Percentiles rank a stretch among this genome's conserved stretches.
Conservation (phyloP, 92 coral and sea anemone species). For the Metridium senile region DNA sequence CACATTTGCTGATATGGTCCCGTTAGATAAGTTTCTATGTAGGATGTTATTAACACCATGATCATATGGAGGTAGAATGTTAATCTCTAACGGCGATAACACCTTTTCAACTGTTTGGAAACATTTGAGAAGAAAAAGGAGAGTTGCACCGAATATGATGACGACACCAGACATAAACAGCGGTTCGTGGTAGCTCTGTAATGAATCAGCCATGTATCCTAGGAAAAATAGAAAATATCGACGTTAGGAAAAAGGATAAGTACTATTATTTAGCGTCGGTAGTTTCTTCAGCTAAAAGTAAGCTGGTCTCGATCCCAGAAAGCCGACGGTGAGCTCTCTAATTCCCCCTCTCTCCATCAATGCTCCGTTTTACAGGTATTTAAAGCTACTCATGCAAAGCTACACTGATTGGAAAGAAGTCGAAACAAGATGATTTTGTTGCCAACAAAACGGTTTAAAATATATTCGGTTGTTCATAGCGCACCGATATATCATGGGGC, state of each 20-base stretch:
- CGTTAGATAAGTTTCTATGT: slow-evolving; percentile 11
- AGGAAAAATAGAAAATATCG: neutral
- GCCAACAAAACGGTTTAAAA: too few species aligned
- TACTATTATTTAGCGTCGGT: neutral
- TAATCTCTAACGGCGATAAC: slow-evolving; percentile 16
- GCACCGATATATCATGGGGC: too few species aligned
- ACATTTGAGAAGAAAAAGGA: slow-evolving; percentile 32
- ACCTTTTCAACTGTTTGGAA: neutral
- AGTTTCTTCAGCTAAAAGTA: too few species aligned
- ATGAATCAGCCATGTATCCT: slow-evolving; percentile 40
- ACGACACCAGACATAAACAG: slow-evolving; percentile 35
- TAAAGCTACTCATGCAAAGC: too few species aligned
- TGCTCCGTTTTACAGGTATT: too few species aligned
- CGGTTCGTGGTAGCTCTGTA: slow-evolving; percentile 25
- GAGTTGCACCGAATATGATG: slow-evolving; percentile 25
- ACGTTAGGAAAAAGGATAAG: neutral
- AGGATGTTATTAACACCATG: neutral
- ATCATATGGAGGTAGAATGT: slow-evolving; percentile 22
- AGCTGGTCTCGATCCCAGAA: too few species aligned
- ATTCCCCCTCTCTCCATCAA: too few species aligned
- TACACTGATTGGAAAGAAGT: too few species aligned
- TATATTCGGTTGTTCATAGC: too few species aligned
- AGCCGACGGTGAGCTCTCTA: too few species aligned
- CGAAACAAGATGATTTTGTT: too few species aligned
- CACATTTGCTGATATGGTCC: slow-evolving; percentile 22